phyloP scores from a whole-genome alignment of 2,797 vertebrate genomes.

The Pangasius djambal region DNA sequence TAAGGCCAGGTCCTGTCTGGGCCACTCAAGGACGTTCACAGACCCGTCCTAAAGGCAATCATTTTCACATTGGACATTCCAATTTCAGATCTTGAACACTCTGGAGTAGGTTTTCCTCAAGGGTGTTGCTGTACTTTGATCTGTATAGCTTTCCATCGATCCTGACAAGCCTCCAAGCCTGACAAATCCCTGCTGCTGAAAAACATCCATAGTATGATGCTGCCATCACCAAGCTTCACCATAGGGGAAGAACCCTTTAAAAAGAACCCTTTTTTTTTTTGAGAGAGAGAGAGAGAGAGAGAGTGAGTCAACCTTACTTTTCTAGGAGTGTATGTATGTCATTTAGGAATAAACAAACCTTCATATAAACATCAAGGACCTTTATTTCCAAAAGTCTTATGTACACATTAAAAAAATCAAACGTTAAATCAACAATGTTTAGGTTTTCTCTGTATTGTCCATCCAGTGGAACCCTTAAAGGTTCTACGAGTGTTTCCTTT shows the following conservation, averaged over 20 bases:
- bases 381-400: background rate
- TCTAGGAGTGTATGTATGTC: background rate
- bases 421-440: background rate
- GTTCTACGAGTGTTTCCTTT: background rate
- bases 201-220: background rate
- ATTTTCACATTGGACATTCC: background rate
- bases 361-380: background rate
- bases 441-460: background rate
- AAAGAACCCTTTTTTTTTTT: background rate
- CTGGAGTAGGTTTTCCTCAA: background rate
- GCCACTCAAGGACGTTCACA: background rate
- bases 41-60: background rate
- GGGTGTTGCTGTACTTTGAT: background rate
- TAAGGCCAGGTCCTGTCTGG: background rate
- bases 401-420: background rate
- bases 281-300: too few species aligned
- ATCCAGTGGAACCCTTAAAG: background rate
- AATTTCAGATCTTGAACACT: background rate
- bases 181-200: background rate
- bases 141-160: background rate
- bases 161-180: background rate
- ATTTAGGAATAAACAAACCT: background rate
- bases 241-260: background rate
- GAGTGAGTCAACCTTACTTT: too few species aligned
- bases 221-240: background rate